Base-by-base conservation (phyloP, 2,888 invertebrate species). In the Aricia artaxerxes region DNA sequence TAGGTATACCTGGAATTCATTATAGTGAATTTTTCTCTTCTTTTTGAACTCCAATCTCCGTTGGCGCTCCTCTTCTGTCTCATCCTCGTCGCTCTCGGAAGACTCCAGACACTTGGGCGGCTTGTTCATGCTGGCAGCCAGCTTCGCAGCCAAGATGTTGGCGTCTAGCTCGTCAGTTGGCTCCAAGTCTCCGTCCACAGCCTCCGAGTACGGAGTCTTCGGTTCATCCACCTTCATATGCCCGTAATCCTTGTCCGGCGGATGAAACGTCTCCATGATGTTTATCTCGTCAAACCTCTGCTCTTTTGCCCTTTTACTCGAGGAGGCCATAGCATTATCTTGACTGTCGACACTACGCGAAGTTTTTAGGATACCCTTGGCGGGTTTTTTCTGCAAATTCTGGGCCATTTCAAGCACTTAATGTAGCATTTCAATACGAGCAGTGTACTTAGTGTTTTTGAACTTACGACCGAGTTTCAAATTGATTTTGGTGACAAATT, bases 211-310 rank as follows among this genome's bases (percentile, higher is more conserved):
- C 64, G 99, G 99, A 44, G 99, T 99, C 92, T 99, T 99, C 1
- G 99, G 99, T 92, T 99, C 99, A 86, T 98, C 98, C 61, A 94
- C 92, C 93, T 99, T 99, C 99, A 99, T 99, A 88, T 99, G 99
- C 9, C 99, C 99, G 92, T 99, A 99, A 93, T 99, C 99, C 94
- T 99, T 99, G 90, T 98, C 98, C 38, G 97, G 95, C 72, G 99
- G 99, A 95, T 99, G 99, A 87, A 99, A 96, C 0, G 99, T 99
- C 84, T 99, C 99, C 85, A 99, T 96, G 83, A 99, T 99, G 93
- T 99, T 99, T 96, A 99, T 98, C 95, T 99, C 99, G 92, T 99
- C 99, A 95, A 98, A 99, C 95, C 98, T 97, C 87, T 98, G 96
- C 88, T 96, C 96, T 87, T 96, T 96, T 80, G 91, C 83, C 81